Evolutionary conservation across 2,113 vertebrate species (phyloP).

Genomic region (Pangasianodon hypophthalmus): DNA sequence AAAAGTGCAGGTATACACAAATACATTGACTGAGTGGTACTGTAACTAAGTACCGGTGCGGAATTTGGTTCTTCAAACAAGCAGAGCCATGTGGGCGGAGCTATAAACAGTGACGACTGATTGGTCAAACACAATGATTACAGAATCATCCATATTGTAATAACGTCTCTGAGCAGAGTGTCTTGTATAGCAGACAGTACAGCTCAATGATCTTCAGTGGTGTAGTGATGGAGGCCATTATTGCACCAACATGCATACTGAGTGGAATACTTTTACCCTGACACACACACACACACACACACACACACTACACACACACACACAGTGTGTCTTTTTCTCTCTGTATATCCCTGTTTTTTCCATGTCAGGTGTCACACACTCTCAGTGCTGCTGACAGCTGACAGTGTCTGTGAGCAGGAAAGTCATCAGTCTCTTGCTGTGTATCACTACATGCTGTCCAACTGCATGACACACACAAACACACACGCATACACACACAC

Average conservation of each 20-base stretch:
- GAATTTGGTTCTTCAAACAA: not conserved
- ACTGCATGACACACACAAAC: not conserved
- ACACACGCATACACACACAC: not conserved
- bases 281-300: not conserved
- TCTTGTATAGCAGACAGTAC: not conserved
- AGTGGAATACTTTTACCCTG: not conserved
- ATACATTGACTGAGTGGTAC: not conserved
- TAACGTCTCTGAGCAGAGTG: not conserved
- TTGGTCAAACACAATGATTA: not conserved
- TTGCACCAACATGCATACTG: too few relatives aligned
- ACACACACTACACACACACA: constrained; percentile 1
- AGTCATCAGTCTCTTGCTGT: not conserved
- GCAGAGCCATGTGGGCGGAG: not conserved
- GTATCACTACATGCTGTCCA: not conserved
- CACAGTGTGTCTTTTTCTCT: not conserved
- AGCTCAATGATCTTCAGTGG: too few relatives aligned
- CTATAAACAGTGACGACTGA: not conserved
- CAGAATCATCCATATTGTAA: not conserved
- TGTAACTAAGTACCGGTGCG: not conserved
- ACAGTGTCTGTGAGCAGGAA: not conserved
- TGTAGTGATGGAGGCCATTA: too few relatives aligned
- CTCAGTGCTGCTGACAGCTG: not conserved
- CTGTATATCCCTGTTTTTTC: not conserved
- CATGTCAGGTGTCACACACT: not conserved
- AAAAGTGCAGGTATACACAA: not conserved